phyloP scores from a whole-genome alignment of 2,888 invertebrate species.

The Chymomyza caudatula region DNA sequence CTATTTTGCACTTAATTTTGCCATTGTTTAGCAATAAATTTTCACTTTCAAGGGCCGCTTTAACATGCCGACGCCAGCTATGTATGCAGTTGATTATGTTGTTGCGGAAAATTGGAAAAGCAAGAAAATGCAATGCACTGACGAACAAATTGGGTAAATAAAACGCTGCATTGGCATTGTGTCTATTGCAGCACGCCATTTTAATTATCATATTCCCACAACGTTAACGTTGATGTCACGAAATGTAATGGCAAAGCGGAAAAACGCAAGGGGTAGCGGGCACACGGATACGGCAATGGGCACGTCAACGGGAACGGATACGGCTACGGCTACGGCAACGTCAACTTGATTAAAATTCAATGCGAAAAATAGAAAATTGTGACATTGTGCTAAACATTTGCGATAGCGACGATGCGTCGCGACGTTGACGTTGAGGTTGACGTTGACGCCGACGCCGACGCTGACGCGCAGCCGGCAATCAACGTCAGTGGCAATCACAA shows the following conservation, averaged over 20 bases:
- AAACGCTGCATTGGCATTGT: neutral
- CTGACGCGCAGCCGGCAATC: slow-evolving; percentile 27
- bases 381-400: slow-evolving; percentile 49
- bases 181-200: slow-evolving; percentile 19
- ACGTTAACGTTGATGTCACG: neutral
- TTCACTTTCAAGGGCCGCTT: slow-evolving; percentile 13
- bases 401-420: neutral
- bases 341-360: slow-evolving; percentile 70
- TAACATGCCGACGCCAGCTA: neutral
- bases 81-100: neutral
- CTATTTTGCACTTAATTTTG: neutral
- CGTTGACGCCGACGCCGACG: neutral
- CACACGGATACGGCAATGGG: too few species aligned
- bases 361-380: slow-evolving; percentile 39
- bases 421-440: neutral
- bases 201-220: slow-evolving; percentile 56
- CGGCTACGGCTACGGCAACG: slow-evolving; percentile 27
- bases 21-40: slow-evolving; percentile 10
- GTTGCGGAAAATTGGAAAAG: neutral
- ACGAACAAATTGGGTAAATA: slow-evolving; percentile 28
- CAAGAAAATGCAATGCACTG: neutral
- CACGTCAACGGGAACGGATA: neutral
- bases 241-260: neutral
- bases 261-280: too few species aligned
- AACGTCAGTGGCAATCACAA: slow-evolving; percentile 33